These are phyloP conservation scores for Mechanitis mazaeus DNA, from an alignment of 2,888 invertebrate species.

Conservation along the genomic window DNA sequence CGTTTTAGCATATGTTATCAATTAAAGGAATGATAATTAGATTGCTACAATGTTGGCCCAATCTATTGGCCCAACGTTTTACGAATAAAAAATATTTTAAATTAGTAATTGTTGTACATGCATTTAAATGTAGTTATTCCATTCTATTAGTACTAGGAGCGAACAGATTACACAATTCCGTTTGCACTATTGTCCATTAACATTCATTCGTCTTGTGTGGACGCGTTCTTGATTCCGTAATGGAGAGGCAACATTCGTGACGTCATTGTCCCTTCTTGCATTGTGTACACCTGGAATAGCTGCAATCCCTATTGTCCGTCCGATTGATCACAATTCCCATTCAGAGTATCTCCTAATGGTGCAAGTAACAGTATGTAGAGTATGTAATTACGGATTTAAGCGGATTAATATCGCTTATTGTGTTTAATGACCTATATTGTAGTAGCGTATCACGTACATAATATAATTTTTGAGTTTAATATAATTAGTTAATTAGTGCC, in stretches of 20 bases:
- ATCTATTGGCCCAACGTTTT: too few relatives aligned
- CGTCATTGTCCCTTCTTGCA: constrained; percentile 37
- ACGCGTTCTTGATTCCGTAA: constrained; percentile 37
- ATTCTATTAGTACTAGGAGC: not conserved
- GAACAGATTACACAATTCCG: constrained; percentile 9
- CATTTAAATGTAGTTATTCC: too few relatives aligned
- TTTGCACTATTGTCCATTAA: constrained; percentile 21
- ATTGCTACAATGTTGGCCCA: too few relatives aligned
- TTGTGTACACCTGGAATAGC: constrained; percentile 32
- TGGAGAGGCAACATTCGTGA: constrained; percentile 34
- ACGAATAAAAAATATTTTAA: too few relatives aligned
- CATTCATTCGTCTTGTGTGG: constrained; percentile 31
- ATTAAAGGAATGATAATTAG: too few relatives aligned
- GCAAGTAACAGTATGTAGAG: constrained; percentile 22
- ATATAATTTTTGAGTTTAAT: constrained; percentile 25
- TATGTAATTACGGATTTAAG: constrained; percentile 51
- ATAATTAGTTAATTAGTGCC: constrained; percentile 17
- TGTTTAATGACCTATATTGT: constrained; percentile 33
- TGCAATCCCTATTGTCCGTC: constrained; percentile 48
- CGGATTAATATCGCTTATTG: constrained; percentile 49
- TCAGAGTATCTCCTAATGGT: constrained; percentile 37
- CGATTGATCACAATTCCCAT: constrained; percentile 62
- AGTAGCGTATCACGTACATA: constrained; percentile 20
- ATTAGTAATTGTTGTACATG: too few relatives aligned
- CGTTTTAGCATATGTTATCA: too few relatives aligned